Evolutionary conservation across 2,797 vertebrate species (phyloP).

Genomic region (Sandelia bainsii): DNA sequence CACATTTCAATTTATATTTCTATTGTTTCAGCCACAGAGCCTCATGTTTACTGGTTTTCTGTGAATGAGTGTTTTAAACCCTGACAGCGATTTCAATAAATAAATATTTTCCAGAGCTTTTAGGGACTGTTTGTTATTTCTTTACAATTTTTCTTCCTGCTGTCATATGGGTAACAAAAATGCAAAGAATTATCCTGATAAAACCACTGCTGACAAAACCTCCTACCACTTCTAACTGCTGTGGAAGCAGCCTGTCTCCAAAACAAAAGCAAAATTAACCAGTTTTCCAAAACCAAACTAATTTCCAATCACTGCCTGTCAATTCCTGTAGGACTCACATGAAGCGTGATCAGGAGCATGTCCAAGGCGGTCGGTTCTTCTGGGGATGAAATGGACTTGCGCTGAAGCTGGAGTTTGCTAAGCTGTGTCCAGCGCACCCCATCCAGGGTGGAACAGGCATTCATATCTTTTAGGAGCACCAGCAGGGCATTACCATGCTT

Average conservation of each 20-base stretch:
- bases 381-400: constrained; percentile 90
- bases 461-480: constrained; percentile 91
- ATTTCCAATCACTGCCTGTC: neutral
- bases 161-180: constrained; percentile 37
- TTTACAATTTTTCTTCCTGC: constrained; percentile 35
- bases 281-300: constrained; percentile 25
- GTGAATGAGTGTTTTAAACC: constrained; percentile 54
- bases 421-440: constrained; percentile 89
- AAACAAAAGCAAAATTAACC: constrained; percentile 49
- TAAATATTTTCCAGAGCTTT: constrained; percentile 54
- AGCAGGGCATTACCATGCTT: constrained; percentile 92
- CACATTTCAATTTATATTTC: constrained; percentile 67
- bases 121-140: constrained; percentile 46
- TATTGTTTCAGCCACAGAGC: constrained; percentile 54
- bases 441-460: constrained; percentile 84
- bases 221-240: constrained; percentile 29
- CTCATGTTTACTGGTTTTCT: constrained; percentile 60
- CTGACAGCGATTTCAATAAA: constrained; percentile 51
- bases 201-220: constrained; percentile 42
- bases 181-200: constrained; percentile 49
- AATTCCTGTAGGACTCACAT: constrained; percentile 78
- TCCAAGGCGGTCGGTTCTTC: constrained; percentile 92
- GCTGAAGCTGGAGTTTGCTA: constrained; percentile 90
- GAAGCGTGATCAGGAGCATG: constrained; percentile 88
- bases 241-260: constrained; percentile 45